Evolutionary conservation across 2,113 vertebrate genomes (phyloP).

Genomic region (Xerus inauris): DNA sequence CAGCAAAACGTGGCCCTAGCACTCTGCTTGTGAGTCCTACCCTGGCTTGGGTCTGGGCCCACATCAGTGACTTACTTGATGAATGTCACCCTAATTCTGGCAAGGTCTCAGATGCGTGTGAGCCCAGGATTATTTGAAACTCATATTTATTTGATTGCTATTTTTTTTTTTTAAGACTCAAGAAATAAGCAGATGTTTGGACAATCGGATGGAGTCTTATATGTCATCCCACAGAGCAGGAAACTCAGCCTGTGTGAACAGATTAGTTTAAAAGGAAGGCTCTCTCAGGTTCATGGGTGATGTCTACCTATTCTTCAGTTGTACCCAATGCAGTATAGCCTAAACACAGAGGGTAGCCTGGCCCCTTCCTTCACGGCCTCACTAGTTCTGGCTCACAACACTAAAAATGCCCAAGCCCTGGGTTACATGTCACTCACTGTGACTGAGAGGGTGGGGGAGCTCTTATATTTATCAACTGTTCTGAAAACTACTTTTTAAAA

Average conservation of each 20-base stretch:
- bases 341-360: neutral
- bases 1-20: accelerated
- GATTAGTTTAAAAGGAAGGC: neutral
- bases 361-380: neutral
- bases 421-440: neutral
- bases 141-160: neutral
- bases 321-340: neutral
- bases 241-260: neutral
- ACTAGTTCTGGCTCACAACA: neutral
- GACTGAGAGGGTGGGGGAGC: neutral
- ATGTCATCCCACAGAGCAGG: neutral
- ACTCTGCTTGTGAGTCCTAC: neutral
- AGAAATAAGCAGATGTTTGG: neutral
- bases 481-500: neutral
- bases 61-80: neutral
- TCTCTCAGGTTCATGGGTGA: neutral
- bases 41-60: neutral
- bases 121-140: neutral
- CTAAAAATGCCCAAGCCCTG: neutral
- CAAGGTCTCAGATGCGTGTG: neutral
- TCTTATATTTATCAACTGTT: neutral
- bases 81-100: neutral
- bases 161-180: neutral
- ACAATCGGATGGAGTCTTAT: neutral
- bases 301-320: neutral